A percentile compares a stretch with the other conserved stretches of the same genome.
Evolutionary conservation across 2,113 vertebrate species (phyloP).

Genomic region (Gorsachius goisagi): DNA sequence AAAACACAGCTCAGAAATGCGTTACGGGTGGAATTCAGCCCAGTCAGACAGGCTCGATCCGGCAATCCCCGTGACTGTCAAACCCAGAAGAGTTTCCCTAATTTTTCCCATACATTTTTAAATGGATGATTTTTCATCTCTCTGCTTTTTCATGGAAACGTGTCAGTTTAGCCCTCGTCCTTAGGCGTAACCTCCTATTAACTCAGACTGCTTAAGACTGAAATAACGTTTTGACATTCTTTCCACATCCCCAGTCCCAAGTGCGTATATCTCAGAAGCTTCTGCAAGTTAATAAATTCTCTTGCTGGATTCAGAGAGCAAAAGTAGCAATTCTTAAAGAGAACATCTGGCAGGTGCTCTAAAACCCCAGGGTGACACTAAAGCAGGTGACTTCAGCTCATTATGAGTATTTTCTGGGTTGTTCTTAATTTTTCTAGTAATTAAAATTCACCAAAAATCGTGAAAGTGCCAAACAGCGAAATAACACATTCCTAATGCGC

Average conservation of each 20-base stretch:
- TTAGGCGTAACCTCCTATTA: not conserved
- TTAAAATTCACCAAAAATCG: slow-evolving; percentile 64
- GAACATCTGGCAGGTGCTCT: slow-evolving; percentile 69
- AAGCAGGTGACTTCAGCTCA: slow-evolving; percentile 61
- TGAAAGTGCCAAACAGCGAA: slow-evolving; percentile 33
- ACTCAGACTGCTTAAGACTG: not conserved
- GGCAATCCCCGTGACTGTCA: not conserved
- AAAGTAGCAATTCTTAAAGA: slow-evolving; percentile 62
- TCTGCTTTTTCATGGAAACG: not conserved
- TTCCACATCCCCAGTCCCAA: not conserved
- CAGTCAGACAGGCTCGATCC: not conserved
- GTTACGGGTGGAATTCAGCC: not conserved
- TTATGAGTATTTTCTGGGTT: slow-evolving; percentile 60
- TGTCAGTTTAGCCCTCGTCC: not conserved
- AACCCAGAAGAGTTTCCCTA: not conserved
- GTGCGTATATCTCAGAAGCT: not conserved
- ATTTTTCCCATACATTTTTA: not conserved
- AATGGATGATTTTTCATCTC: not conserved
- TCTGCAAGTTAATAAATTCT: slow-evolving; percentile 15
- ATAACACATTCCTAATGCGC: not conserved
- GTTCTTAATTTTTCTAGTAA: slow-evolving; percentile 59
- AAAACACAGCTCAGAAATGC: not conserved
- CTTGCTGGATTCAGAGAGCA: not conserved
- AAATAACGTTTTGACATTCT: not conserved
- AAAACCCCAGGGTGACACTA: slow-evolving; percentile 58